Conservation (phyloP, 2,888 invertebrate species). For the Mesorhabditis sp. region DNA sequence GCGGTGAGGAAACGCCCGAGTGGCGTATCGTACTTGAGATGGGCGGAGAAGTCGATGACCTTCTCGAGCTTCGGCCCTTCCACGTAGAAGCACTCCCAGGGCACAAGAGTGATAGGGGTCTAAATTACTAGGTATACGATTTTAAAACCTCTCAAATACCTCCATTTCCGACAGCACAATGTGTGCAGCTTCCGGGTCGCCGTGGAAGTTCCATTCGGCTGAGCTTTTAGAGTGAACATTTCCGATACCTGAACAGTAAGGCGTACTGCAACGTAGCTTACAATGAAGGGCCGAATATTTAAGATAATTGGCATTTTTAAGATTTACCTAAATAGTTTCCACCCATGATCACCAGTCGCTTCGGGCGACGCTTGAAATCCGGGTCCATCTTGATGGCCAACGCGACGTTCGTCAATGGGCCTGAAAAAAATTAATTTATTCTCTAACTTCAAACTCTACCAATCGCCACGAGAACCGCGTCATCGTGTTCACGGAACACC, state of each 20-base stretch:
- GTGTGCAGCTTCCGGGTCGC: conserved; percentile 75
- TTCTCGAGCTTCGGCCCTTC: conserved; percentile 34
- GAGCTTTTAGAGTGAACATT: conserved; percentile 58
- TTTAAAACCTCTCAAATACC: not conserved
- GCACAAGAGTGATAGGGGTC: conserved; percentile 67
- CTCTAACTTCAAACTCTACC: not conserved
- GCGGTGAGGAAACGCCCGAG: conserved; percentile 27
- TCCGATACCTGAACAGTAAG: conserved; percentile 54
- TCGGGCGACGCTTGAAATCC: conserved; percentile 49
- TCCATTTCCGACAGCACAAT: conserved; percentile 69
- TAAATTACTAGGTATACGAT: not conserved
- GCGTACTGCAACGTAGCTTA: not conserved
- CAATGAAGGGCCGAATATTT: not conserved
- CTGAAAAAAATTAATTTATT: conserved; percentile 28
- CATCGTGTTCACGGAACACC: conserved; percentile 18
- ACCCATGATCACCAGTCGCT: conserved; percentile 49
- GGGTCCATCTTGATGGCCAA: conserved; percentile 60
- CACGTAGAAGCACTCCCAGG: conserved; percentile 67
- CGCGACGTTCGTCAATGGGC: conserved; percentile 62
- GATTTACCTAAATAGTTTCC: conserved; percentile 52
- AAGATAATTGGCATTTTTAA: not conserved
- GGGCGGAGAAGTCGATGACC: conserved; percentile 35
- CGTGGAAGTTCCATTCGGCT: conserved; percentile 76
- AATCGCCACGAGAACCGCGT: conserved; percentile 11
- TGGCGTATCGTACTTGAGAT: conserved; percentile 25